Conservation (phyloP, 2,797 vertebrate genomes). For the Myotis findleyi region DNA sequence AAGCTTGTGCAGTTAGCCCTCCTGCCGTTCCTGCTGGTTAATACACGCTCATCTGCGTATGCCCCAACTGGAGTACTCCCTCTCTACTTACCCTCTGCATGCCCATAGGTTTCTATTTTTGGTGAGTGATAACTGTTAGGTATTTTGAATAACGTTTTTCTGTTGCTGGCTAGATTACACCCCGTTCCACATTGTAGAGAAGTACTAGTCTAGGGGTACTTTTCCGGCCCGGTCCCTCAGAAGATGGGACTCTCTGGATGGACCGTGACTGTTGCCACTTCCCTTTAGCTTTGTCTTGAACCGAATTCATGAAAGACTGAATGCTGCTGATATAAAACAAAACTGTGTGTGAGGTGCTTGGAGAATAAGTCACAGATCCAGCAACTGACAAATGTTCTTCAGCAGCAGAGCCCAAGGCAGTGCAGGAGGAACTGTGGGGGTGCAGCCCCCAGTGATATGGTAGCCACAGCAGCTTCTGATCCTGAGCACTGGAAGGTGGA, state of each 20-base stretch:
- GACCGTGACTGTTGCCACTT: neutral
- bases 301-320: neutral
- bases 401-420: neutral
- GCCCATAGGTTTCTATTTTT: neutral
- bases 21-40: neutral
- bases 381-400: neutral
- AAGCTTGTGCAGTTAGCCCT: neutral
- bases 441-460: neutral
- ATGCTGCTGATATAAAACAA: conserved; percentile 7
- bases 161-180: neutral
- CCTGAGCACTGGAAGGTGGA: neutral
- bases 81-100: neutral
- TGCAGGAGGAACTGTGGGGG: neutral
- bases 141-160: neutral
- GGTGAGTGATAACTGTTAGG: neutral
- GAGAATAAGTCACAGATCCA: neutral
- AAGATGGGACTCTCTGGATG: neutral
- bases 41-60: neutral
- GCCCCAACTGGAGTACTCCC: neutral
- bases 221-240: neutral
- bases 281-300: conserved; percentile 16
- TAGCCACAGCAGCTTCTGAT: neutral
- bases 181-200: neutral
- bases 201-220: neutral
- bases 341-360: neutral